Evolutionary conservation across 1,140 invertebrate genomes (phyloP).

Genomic region (Uloborus diversus): DNA sequence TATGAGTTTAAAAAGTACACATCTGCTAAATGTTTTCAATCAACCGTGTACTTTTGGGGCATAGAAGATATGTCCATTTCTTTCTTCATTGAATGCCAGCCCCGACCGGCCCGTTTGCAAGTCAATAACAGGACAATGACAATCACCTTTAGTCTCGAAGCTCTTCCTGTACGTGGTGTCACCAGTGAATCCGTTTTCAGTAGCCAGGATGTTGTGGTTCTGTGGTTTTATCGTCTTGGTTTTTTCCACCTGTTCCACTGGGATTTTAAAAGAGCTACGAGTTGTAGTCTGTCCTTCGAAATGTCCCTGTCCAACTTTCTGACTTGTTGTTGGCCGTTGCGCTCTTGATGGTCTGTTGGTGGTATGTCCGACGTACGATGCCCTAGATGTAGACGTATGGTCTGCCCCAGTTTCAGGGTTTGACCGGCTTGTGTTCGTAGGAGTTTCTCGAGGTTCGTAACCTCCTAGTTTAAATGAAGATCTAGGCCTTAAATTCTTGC

Average conservation of each 20-base stretch:
- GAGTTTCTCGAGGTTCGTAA: background rate
- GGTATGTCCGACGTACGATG: conserved; percentile 3
- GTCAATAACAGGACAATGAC: conserved; percentile 42
- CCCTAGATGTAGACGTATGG: conserved; percentile 1
- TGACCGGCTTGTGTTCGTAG: conserved; percentile 2
- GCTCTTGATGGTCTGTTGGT: background rate
- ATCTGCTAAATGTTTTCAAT: no score
- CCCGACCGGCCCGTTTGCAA: background rate
- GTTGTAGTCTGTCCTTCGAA: conserved; percentile 44
- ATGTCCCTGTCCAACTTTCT: conserved; percentile 38
- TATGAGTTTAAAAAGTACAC: no score
- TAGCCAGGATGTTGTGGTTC: conserved; percentile 32
- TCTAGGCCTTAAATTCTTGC: conserved; percentile 14
- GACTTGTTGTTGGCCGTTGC: conserved; percentile 37
- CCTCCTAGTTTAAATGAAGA: conserved; percentile 25
- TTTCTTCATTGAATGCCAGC: conserved; percentile 25
- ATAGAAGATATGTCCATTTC: conserved; percentile 45
- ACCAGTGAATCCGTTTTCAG: conserved; percentile 8
- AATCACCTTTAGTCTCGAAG: background rate
- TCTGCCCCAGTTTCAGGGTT: conserved; percentile 7
- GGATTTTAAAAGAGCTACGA: conserved; percentile 8
- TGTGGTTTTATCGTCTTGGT: background rate
- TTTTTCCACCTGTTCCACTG: conserved; percentile 13
- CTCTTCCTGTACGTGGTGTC: conserved; percentile 25
- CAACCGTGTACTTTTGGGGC: conserved; percentile 1